Conservation (phyloP, 2,113 vertebrate genomes). For the Leucopsar rothschildi region DNA sequence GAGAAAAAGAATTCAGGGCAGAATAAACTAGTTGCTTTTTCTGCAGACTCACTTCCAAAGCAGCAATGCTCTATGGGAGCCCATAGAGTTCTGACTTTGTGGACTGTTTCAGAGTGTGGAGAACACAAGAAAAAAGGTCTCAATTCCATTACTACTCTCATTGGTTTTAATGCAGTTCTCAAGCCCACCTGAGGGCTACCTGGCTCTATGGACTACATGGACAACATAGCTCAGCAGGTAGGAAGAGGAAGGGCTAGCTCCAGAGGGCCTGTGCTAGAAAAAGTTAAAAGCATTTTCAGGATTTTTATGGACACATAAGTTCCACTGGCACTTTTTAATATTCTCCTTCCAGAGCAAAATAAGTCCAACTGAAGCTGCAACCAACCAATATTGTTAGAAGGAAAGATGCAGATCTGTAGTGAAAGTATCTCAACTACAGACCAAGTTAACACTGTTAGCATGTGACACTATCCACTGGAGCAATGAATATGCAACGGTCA, state of each 20-base stretch:
- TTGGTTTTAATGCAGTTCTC: neutral
- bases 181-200: neutral
- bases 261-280: neutral
- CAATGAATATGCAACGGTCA: neutral
- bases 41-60: neutral
- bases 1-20: neutral
- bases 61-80: neutral
- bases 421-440: neutral
- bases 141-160: neutral
- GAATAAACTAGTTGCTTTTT: neutral
- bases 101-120: neutral
- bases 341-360: neutral
- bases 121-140: neutral
- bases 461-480: neutral
- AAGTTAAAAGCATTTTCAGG: neutral
- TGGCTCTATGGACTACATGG: neutral
- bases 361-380: neutral
- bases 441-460: neutral
- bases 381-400: neutral
- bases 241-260: neutral
- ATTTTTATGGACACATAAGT: neutral
- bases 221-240: neutral
- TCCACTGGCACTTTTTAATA: neutral
- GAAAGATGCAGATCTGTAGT: neutral
- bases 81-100: neutral